phyloP scores from a whole-genome alignment of 1,140 invertebrate species.

The Popillia japonica region DNA sequence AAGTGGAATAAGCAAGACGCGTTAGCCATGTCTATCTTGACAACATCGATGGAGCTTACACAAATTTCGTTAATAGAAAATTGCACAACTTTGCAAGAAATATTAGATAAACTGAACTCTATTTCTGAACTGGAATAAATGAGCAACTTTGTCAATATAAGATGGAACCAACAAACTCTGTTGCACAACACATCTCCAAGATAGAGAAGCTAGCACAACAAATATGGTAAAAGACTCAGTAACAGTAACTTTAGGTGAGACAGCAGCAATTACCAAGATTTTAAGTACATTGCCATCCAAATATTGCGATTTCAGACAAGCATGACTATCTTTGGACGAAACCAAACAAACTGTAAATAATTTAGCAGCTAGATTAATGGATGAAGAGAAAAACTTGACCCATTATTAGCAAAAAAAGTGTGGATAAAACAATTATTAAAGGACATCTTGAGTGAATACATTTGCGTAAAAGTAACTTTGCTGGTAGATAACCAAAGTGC shows the following conservation, averaged over 20 bases:
- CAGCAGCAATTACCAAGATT: conserved; percentile 58
- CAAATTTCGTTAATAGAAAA: conserved; percentile 35
- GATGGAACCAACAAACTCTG: conserved; percentile 47
- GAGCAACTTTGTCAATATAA: conserved; percentile 36
- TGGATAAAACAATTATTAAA: too few species aligned
- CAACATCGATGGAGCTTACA: conserved; percentile 43
- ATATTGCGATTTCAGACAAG: conserved; percentile 56
- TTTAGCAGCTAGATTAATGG: conserved; percentile 56
- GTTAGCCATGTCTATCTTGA: conserved; percentile 53
- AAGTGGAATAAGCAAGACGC: conserved; percentile 55
- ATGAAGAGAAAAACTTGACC: conserved; percentile 57
- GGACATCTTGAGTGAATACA: too few species aligned
- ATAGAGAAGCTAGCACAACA: conserved; percentile 55
- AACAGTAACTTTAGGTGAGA: conserved; percentile 57
- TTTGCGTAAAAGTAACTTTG: too few species aligned
- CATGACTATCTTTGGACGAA: conserved; percentile 57
- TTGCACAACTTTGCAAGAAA: too few species aligned
- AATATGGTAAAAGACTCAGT: conserved; percentile 55
- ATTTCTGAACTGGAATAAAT: too few species aligned
- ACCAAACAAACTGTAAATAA: conserved; percentile 56
- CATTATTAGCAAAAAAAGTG: too few species aligned
- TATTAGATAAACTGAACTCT: too few species aligned
- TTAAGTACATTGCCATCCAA: conserved; percentile 50
- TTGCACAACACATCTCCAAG: too few species aligned
- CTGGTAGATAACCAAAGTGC: too few species aligned